A percentile compares a stretch with the other conserved stretches of the same genome.
These are phyloP conservation scores for Tetraneura akinire DNA, from an alignment of 1,140 invertebrate genomes.

Conservation along the genomic window DNA sequence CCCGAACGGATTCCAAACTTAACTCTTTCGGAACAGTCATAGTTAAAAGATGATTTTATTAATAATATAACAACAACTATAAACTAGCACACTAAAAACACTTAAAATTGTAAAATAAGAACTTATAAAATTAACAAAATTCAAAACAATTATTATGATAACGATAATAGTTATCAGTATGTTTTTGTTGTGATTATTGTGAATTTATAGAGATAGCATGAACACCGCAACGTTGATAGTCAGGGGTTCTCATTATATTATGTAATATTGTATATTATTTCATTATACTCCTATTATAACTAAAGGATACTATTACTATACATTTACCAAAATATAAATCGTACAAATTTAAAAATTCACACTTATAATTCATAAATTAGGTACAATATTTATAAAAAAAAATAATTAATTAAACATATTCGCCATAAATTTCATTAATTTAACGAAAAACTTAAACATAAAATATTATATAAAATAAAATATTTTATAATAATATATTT, in stretches of 20 bases:
- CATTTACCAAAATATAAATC: no score
- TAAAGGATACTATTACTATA: no score
- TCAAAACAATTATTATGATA: slow-evolving; percentile 23
- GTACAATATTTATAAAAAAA: no score
- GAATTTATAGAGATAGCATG: neutral
- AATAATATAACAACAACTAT: neutral
- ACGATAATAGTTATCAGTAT: slow-evolving; percentile 17
- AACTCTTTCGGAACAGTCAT: slow-evolving; percentile 66
- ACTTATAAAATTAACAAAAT: neutral
- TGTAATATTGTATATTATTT: no score
- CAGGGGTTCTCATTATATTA: slow-evolving; percentile 33
- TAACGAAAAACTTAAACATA: no score
- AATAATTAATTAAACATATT: no score
- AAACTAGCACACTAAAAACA: neutral
- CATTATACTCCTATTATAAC: no score
- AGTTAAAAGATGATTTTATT: neutral
- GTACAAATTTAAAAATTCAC: no score
- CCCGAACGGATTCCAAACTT: slow-evolving; percentile 78
- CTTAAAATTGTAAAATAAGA: neutral
- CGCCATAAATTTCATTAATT: no score
- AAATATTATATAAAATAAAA: no score
- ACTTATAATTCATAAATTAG: no score
- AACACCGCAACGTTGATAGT: neutral
- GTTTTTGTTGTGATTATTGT: neutral
- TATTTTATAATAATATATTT: no score